A percentile compares a stretch with the other conserved stretches of the same genome.
Evolutionary conservation across 64 coral and sea anemone genomes (phyloP).

Genomic region (Anthopleura sola): DNA sequence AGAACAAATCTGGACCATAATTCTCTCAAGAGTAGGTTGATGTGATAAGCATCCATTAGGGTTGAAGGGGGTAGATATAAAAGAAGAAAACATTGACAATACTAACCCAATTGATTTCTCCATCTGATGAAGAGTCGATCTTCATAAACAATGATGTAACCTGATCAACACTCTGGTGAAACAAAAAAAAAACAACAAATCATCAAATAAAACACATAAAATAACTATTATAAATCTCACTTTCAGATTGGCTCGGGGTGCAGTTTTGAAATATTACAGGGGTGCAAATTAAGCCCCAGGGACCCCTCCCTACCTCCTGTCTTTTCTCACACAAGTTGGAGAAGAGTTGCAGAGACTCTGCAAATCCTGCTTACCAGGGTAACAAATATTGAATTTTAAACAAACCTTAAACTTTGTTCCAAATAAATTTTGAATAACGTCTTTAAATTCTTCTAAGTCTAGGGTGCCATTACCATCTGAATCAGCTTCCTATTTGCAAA

Average conservation of each 20-base stretch:
- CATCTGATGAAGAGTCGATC: constrained; percentile 98
- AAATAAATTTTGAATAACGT: constrained; percentile 75
- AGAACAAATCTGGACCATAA: neutral
- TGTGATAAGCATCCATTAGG: neutral
- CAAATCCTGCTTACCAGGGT: too few species aligned
- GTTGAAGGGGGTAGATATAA: neutral
- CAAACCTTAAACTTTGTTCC: constrained; percentile 87
- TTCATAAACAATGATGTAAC: constrained; percentile 93
- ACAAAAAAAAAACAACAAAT: neutral
- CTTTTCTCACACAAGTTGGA: too few species aligned
- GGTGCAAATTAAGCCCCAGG: too few species aligned
- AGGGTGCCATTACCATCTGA: constrained; percentile 88
- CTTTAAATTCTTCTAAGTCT: constrained; percentile 93
- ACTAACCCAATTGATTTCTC: constrained; percentile 97
- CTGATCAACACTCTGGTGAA: constrained; percentile 81
- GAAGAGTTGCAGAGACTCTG: too few species aligned
- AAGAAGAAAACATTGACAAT: neutral
- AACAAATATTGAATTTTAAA: neutral
- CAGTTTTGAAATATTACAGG: too few species aligned
- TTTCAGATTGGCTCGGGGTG: too few species aligned
- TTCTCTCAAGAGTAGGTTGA: neutral
- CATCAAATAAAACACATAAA: neutral
- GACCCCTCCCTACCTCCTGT: too few species aligned
- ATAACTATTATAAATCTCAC: neutral
- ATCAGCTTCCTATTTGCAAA: constrained; percentile 68